phyloP scores from a whole-genome alignment of 2,113 vertebrate genomes.

The Archocentrus centrarchus region DNA sequence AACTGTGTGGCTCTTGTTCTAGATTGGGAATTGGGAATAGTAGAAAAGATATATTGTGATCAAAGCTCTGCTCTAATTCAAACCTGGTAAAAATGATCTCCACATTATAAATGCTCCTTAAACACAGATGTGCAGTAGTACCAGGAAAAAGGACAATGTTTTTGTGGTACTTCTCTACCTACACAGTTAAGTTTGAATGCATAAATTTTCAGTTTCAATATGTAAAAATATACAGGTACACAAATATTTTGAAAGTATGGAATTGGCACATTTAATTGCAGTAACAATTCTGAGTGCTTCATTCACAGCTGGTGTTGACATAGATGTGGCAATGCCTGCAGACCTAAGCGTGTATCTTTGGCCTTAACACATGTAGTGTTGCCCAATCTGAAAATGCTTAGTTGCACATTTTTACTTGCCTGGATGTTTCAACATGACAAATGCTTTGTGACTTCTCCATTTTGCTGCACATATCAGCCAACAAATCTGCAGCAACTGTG shows the following conservation, averaged over 20 bases:
- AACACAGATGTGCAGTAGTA: not conserved
- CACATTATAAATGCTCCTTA: not conserved
- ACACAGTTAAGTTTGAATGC: too few species aligned
- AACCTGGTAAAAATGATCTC: not conserved
- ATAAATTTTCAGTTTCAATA: too few species aligned
- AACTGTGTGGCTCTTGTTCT: not conserved
- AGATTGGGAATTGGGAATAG: not conserved
- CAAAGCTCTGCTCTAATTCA: not conserved
- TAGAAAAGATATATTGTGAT: not conserved
- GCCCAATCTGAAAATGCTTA: not conserved
- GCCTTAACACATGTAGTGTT: too few species aligned
- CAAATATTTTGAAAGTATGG: too few species aligned
- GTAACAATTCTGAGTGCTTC: too few species aligned
- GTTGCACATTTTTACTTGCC: not conserved
- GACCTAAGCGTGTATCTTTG: too few species aligned
- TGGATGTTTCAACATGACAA: not conserved
- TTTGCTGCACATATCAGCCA: not conserved
- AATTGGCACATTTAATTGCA: too few species aligned
- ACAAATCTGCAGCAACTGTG: not conserved
- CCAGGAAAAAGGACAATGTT: rapidly evolving
- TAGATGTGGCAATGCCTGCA: too few species aligned
- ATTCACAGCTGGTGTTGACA: too few species aligned
- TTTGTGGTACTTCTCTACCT: not conserved
- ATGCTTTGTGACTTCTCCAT: not conserved
- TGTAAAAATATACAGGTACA: too few species aligned